Base-by-base conservation (phyloP, 2,888 invertebrate genomes). In the Acrobasis repandana region DNA sequence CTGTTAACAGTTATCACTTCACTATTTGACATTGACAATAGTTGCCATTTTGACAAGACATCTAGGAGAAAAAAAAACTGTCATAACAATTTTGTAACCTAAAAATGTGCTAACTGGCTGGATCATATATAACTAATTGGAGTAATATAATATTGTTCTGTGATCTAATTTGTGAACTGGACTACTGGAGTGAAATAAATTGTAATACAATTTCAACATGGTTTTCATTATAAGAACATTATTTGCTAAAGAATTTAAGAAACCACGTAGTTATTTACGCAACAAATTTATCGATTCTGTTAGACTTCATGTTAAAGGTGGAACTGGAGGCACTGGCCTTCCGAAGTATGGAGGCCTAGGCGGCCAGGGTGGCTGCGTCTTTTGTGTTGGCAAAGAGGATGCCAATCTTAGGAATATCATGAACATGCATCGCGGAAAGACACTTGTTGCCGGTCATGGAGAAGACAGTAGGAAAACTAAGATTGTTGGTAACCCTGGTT, bases 291-390 rank as follows among this genome's bases (percentile, higher is more conserved):
- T 98, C 47, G 99, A 99, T 85, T 94, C 95, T 0, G 88, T 98
- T 28, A 93, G 96, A 66, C 81, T 99, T 47, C 94, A 95, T 74
- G 96, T 97, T 0, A 94, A 94, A 80, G 98, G 95, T 2, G 99
- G 99, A 2, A 90, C 94, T 28, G 99, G 99, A 10, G 94, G 94
- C 0, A 93, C 94, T 64, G 94, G 94, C 0, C 87, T 95, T 18
- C 95, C 95, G 2, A 96, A 95, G 76, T 97, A 94, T 84, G 98
- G 98, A 2, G 99, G 97, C 0, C 86, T 96, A 11, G 99, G 99
- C 10, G 99, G 99, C 0, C 95, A 95, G 82, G 99, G 99, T 48
- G 99, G 99, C 2, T 94, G 96, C 84, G 95, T 99, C 2, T 94
- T 94, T 73, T 93, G 97, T 15, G 85, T 94, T 38, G 95, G 95